Evolutionary conservation across 2,797 vertebrate species (phyloP).

Genomic region (Mus minutoides): DNA sequence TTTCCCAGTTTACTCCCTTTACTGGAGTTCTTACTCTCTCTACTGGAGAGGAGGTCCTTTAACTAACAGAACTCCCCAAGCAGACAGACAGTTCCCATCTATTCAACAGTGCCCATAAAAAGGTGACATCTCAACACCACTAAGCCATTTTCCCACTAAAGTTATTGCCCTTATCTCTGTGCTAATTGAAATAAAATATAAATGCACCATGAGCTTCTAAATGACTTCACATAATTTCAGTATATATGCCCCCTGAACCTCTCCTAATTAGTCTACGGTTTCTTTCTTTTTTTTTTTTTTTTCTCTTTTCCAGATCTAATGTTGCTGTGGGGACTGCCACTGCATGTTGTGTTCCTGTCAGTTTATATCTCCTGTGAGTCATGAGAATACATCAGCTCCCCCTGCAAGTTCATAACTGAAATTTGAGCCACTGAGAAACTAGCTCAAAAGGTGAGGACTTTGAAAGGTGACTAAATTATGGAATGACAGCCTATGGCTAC

Average conservation of each 20-base stretch:
- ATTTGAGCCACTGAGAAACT: background rate
- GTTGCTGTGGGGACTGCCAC: background rate
- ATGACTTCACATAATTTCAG: background rate
- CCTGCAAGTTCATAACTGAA: background rate
- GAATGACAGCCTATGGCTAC: background rate
- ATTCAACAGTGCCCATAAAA: background rate
- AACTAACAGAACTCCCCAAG: background rate
- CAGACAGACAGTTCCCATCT: background rate
- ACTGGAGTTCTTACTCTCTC: background rate
- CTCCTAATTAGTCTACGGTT: background rate
- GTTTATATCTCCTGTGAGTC: background rate
- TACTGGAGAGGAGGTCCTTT: background rate
- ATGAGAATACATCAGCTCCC: background rate
- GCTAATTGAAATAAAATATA: slow-evolving; percentile 10
- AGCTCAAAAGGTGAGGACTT: background rate
- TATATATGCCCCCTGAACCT: background rate
- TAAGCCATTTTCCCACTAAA: background rate
- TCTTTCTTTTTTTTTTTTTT: too few species aligned
- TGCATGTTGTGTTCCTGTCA: background rate
- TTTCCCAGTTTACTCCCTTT: background rate
- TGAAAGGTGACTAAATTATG: background rate
- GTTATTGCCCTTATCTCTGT: background rate
- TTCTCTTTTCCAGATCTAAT: background rate
- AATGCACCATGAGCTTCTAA: background rate
- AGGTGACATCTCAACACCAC: background rate